Evolutionary conservation across 35 echinoderm and acorn worm genomes (phyloP).

Genomic region (Lytechinus pictus): DNA sequence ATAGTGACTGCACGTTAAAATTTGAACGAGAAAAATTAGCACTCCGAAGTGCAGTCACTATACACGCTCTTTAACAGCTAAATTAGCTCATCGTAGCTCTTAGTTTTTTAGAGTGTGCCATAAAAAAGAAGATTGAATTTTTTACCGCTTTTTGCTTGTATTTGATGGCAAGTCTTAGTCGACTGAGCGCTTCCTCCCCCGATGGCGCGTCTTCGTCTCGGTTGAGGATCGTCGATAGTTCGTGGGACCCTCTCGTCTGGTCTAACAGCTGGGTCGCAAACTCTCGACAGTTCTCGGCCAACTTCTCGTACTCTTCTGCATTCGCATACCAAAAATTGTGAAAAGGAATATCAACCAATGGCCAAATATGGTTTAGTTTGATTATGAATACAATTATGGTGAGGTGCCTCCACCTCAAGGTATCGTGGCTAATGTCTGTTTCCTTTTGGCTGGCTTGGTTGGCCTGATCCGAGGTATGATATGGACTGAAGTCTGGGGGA

Average conservation of each 20-base stretch:
- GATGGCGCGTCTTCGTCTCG: constrained; percentile 66
- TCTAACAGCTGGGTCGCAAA: constrained; percentile 90
- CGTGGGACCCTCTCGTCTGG: constrained; percentile 91
- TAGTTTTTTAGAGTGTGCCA: too few relatives aligned
- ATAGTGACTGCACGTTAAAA: too few relatives aligned
- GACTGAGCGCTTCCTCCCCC: constrained; percentile 72
- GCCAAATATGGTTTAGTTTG: not conserved
- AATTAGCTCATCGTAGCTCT: too few relatives aligned
- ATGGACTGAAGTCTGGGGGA: too few relatives aligned
- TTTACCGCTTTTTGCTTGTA: constrained; percentile 95
- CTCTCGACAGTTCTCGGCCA: constrained; percentile 85
- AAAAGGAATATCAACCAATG: not conserved
- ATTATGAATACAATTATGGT: not conserved
- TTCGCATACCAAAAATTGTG: not conserved
- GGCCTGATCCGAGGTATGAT: too few relatives aligned
- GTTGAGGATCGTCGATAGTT: constrained; percentile 81
- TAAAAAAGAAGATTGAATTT: too few relatives aligned
- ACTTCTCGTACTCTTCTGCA: constrained; percentile 83
- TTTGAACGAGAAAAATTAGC: too few relatives aligned
- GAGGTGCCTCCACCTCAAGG: too few relatives aligned
- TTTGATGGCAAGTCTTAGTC: constrained; percentile 89
- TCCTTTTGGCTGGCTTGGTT: not conserved
- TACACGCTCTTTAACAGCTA: too few relatives aligned
- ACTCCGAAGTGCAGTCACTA: too few relatives aligned
- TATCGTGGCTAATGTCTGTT: not conserved